Percentiles rank a stretch among this genome's conserved stretches.
phyloP scores from a whole-genome alignment of 2,113 vertebrate genomes.

The Oenanthe oenanthe region DNA sequence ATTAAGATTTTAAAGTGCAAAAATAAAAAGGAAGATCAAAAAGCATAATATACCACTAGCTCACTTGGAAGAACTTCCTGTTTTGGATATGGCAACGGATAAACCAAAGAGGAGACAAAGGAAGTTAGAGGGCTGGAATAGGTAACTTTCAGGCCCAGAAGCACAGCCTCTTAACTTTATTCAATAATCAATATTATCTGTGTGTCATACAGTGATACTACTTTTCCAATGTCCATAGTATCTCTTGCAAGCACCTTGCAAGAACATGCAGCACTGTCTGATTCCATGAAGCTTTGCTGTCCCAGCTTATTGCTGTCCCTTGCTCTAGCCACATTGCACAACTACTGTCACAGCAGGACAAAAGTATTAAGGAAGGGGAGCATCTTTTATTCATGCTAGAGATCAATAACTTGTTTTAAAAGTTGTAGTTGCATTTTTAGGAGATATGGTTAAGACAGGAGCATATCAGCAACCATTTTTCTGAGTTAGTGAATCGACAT shows the following conservation, averaged over 20 bases:
- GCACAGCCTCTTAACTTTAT: not conserved
- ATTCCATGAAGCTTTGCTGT: not conserved
- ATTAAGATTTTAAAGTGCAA: not conserved
- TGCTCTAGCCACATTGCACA: not conserved
- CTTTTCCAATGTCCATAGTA: not conserved
- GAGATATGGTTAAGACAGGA: not conserved
- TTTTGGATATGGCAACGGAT: accelerated
- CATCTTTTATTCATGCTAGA: not conserved
- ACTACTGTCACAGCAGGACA: not conserved
- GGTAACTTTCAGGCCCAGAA: not conserved
- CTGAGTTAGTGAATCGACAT: not conserved
- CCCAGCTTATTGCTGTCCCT: not conserved
- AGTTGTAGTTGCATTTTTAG: not conserved
- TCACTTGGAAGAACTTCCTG: not conserved
- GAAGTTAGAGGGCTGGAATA: not conserved
- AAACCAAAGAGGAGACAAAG: not conserved
- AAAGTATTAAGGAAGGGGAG: not conserved
- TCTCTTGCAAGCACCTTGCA: not conserved
- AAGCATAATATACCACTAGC: not conserved
- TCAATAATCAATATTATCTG: not conserved
- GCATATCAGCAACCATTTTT: not conserved
- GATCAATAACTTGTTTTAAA: not conserved
- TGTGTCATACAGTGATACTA: not conserved
- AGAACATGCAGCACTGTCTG: not conserved
- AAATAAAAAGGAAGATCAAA: not conserved